Conservation (phyloP, 2,113 vertebrate species). For the Pterocles gutturalis region DNA sequence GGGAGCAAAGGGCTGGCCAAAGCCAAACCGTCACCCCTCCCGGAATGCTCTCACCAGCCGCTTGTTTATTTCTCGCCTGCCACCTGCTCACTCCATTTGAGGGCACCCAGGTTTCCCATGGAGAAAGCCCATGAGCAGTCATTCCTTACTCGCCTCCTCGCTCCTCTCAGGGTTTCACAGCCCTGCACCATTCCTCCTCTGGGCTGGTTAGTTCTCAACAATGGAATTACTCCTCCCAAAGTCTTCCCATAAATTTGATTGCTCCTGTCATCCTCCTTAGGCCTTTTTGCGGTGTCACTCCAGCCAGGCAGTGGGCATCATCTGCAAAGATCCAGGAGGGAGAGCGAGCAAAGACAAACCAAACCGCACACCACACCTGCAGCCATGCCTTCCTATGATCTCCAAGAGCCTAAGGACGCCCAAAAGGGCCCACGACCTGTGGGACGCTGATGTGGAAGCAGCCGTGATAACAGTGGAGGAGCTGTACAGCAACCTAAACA, state of each 20-base stretch:
- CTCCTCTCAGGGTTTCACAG: not conserved
- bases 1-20: not conserved
- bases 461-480: not conserved
- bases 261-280: not conserved
- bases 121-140: not conserved
- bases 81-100: not conserved
- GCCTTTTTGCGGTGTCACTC: not conserved
- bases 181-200: not conserved
- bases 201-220: not conserved
- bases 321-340: not conserved
- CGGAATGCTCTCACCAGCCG: not conserved
- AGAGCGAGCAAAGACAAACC: not conserved
- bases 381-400: accelerated
- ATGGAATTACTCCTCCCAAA: not conserved
- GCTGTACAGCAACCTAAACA: not conserved
- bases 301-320: not conserved
- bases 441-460: not conserved
- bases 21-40: not conserved
- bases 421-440: not conserved
- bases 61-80: not conserved
- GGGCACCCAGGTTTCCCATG: not conserved
- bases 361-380: not conserved
- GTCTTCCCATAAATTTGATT: not conserved
- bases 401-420: not conserved
- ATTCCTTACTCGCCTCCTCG: not conserved